A percentile compares a stretch with the other conserved stretches of the same genome.
phyloP scores from a whole-genome alignment of 2,113 vertebrate species.

The Crotalus tigris region DNA sequence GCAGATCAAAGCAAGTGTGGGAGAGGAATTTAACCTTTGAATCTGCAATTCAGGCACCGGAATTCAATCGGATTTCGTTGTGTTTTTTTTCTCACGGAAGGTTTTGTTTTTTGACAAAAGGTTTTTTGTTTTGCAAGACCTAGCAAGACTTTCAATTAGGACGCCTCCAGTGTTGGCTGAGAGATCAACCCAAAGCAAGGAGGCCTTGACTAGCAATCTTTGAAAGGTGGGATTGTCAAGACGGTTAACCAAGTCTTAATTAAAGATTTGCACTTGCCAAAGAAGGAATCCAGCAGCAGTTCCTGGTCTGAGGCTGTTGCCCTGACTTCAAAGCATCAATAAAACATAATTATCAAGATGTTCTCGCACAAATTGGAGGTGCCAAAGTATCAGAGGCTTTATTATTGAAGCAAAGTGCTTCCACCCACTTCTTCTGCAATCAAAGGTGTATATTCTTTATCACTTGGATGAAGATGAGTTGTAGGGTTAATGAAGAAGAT shows the following conservation, averaged over 20 bases:
- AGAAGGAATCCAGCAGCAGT: slow-evolving; percentile 20
- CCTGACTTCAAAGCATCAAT: slow-evolving; percentile 68
- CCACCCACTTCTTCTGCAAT: background rate
- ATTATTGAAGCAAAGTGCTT: slow-evolving; percentile 73
- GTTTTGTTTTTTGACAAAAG: too few species aligned
- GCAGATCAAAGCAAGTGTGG: background rate
- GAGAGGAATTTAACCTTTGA: background rate
- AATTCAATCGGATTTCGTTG: background rate
- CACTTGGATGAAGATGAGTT: background rate
- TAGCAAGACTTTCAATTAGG: background rate
- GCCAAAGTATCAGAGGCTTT: slow-evolving; percentile 75
- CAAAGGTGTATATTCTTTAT: background rate
- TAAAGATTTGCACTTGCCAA: slow-evolving; percentile 40
- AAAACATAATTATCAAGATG: slow-evolving; percentile 71
- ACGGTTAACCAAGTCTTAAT: slow-evolving; percentile 59
- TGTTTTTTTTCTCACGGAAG: background rate
- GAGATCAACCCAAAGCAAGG: background rate
- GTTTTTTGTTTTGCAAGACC: background rate
- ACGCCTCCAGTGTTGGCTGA: background rate
- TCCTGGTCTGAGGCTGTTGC: slow-evolving; percentile 53
- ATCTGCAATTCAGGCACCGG: background rate
- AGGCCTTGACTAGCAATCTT: background rate
- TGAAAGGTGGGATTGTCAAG: slow-evolving; percentile 29
- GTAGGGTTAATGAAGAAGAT: background rate
- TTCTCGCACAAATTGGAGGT: slow-evolving; percentile 72